Evolutionary conservation across 1,140 invertebrate genomes (phyloP).

Genomic region (Littorina saxatilis): DNA sequence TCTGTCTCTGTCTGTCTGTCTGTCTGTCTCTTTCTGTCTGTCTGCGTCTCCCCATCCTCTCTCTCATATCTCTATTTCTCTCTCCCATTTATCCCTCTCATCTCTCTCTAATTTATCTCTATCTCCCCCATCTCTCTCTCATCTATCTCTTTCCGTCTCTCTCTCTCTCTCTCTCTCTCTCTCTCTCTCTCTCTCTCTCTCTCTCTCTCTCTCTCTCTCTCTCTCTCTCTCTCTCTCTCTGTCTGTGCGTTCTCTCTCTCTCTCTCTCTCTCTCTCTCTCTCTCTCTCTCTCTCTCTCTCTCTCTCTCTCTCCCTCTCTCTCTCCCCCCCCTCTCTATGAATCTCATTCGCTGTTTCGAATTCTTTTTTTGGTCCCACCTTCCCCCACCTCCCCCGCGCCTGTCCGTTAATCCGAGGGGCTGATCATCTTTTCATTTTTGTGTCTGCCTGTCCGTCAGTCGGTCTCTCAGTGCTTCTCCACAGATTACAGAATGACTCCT

Average conservation of each 20-base stretch:
- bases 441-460: not conserved
- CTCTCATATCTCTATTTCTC: not conserved
- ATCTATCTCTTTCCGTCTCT: not conserved
- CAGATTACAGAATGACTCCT: too few species aligned
- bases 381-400: not conserved
- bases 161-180: constrained; percentile 13
- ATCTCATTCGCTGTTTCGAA: too few species aligned
- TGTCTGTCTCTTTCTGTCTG: not conserved
- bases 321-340: too few species aligned
- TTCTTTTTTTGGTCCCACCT: too few species aligned
- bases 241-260: too few species aligned
- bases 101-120: not conserved
- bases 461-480: not conserved
- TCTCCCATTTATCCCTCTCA: not conserved
- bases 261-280: not conserved
- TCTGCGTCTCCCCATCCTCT: not conserved
- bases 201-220: not conserved
- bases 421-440: not conserved
- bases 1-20: not conserved
- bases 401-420: not conserved
- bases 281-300: not conserved
- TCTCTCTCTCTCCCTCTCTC: not conserved
- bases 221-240: not conserved
- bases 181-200: not conserved
- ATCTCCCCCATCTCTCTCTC: not conserved